These are phyloP conservation scores for Argyresthia goedartella DNA, from an alignment of 2,888 invertebrate genomes.

Conservation along the genomic window DNA sequence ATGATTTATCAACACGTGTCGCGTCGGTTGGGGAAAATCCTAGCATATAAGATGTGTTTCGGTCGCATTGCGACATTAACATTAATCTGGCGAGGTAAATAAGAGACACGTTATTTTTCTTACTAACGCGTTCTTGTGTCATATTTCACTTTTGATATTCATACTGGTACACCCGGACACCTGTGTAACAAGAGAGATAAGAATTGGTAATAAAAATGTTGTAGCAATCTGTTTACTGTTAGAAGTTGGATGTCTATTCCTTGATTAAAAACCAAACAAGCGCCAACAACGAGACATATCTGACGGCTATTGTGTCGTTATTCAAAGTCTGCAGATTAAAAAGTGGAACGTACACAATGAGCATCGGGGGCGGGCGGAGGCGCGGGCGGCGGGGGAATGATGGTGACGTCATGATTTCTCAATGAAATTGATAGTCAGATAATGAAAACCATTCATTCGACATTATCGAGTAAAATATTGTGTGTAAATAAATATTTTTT, in stretches of 20 bases:
- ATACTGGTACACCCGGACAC: no score
- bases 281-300: conserved; percentile 40
- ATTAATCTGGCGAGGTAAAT: conserved; percentile 39
- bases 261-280: conserved; percentile 49
- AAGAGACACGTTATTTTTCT: conserved; percentile 37
- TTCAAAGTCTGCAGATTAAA: conserved; percentile 63
- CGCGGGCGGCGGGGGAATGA: conserved; percentile 29
- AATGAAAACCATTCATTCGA: conserved; percentile 6
- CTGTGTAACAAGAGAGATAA: no score
- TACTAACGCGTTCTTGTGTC: conserved; percentile 19
- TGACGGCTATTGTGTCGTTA: conserved; percentile 51
- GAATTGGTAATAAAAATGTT: no score
- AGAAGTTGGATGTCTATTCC: conserved; percentile 17
- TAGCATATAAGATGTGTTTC: conserved; percentile 36
- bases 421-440: conserved; percentile 39
- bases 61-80: conserved; percentile 27
- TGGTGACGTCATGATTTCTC: conserved; percentile 37
- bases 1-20: conserved; percentile 40
- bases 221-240: no score
- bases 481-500: no score
- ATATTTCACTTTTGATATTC: no score
- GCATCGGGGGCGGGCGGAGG: conserved; percentile 6
- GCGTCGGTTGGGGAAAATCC: conserved; percentile 26
- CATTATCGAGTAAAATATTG: no score
- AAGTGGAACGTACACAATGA: conserved; percentile 57